Evolutionary conservation across 2,797 vertebrate genomes (phyloP).

Genomic region (Liparis tanakae): DNA sequence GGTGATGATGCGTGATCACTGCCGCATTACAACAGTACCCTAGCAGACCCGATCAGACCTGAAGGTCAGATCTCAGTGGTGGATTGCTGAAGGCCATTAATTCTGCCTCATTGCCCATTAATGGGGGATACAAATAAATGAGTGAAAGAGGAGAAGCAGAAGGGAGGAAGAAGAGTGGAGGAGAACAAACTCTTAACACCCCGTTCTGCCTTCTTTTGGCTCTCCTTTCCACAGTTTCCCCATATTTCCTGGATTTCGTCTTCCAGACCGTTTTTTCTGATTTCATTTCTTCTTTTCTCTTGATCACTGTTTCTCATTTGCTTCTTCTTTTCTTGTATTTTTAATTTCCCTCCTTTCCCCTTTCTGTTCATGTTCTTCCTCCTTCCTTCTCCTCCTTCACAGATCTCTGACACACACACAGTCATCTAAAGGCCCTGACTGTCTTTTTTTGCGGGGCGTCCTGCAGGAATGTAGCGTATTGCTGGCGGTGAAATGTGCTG

Average conservation of each 20-base stretch:
- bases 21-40: neutral
- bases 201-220: neutral
- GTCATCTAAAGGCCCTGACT: conserved; percentile 22
- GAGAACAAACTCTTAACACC: neutral
- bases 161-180: neutral
- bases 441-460: conserved; percentile 8
- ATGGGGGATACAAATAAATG: neutral
- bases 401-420: neutral
- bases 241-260: neutral
- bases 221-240: neutral
- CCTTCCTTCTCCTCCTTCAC: neutral
- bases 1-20: neutral
- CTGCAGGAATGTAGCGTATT: conserved; percentile 27
- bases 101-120: neutral
- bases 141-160: neutral
- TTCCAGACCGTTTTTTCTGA: neutral
- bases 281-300: neutral
- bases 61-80: neutral
- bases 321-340: neutral
- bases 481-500: conserved; percentile 20
- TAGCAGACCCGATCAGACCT: neutral
- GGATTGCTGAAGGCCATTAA: neutral
- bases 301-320: neutral
- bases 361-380: neutral
- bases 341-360: neutral